These are phyloP conservation scores for Aporrectodea caliginosa DNA, from an alignment of 1,140 invertebrate species.

Conservation along the genomic window DNA sequence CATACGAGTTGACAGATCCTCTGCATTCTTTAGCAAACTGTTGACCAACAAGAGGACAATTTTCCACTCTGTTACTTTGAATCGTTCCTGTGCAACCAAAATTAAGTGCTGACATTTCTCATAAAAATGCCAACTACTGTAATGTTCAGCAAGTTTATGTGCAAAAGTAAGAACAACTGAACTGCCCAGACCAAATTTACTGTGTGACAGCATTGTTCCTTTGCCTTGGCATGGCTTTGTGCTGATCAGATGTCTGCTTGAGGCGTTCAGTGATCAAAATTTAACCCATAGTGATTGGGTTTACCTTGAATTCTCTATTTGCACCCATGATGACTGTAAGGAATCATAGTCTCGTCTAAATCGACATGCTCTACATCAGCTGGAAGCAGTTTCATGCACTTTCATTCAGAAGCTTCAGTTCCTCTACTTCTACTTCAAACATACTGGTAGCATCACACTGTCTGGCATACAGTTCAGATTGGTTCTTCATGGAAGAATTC, in stretches of 20 bases:
- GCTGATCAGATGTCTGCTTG: not conserved
- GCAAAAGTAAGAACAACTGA: not conserved
- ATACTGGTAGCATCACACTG: not conserved
- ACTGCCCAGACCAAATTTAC: not conserved
- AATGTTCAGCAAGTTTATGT: not conserved
- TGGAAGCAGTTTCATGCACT: no score
- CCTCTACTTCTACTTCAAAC: not conserved
- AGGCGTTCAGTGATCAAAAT: not conserved
- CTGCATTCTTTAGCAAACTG: not conserved
- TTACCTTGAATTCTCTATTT: slow-evolving; percentile 4
- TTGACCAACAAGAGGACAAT: not conserved
- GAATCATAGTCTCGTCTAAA: not conserved
- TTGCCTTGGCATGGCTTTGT: not conserved
- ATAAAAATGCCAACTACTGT: not conserved
- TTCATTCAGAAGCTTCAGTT: not conserved
- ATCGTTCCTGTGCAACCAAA: not conserved
- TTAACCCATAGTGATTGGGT: not conserved
- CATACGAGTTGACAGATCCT: not conserved
- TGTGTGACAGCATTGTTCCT: not conserved
- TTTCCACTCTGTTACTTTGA: not conserved
- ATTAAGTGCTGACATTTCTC: not conserved
- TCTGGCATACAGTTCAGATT: not conserved
- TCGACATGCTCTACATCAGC: no score
- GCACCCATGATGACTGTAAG: not conserved
- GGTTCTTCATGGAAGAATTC: not conserved